phyloP scores from a whole-genome alignment of 2,888 invertebrate species.

The Latrodectus elegans region DNA sequence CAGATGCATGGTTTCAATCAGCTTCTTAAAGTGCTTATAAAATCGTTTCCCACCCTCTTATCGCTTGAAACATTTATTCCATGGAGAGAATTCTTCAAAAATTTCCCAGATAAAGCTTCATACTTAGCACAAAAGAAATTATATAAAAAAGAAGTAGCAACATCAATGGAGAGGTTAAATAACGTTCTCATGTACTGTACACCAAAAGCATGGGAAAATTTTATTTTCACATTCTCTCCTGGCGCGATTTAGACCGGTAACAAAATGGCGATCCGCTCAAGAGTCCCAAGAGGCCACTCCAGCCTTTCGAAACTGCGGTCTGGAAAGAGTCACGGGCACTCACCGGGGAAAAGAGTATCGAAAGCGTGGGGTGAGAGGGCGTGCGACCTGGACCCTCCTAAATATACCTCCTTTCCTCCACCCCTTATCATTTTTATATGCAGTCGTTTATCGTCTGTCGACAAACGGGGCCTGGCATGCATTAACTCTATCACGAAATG shows the following conservation, averaged over 20 bases:
- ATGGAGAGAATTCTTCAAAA: too few relatives aligned
- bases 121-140: too few relatives aligned
- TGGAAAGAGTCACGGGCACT: constrained; percentile 16
- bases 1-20: too few relatives aligned
- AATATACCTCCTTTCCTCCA: background rate
- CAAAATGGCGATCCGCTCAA: constrained; percentile 8
- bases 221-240: constrained; percentile 21
- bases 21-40: too few relatives aligned
- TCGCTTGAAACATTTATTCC: too few relatives aligned
- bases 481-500: too few relatives aligned
- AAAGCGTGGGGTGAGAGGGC: constrained; percentile 55
- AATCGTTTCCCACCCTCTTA: too few relatives aligned
- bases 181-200: background rate
- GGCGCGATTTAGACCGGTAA: constrained; percentile 1
- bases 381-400: constrained; percentile 37
- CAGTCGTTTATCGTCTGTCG: constrained; percentile 38
- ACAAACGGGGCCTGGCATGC: background rate
- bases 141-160: too few relatives aligned
- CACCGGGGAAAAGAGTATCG: constrained; percentile 8
- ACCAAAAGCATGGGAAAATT: constrained; percentile 38
- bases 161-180: too few relatives aligned
- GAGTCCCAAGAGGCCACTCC: constrained; percentile 45
- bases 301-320: constrained; percentile 21
- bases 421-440: constrained; percentile 18
- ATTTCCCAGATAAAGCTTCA: too few relatives aligned